Conservation (phyloP, 2,888 invertebrate species). For the Orthonevra nobilis region DNA sequence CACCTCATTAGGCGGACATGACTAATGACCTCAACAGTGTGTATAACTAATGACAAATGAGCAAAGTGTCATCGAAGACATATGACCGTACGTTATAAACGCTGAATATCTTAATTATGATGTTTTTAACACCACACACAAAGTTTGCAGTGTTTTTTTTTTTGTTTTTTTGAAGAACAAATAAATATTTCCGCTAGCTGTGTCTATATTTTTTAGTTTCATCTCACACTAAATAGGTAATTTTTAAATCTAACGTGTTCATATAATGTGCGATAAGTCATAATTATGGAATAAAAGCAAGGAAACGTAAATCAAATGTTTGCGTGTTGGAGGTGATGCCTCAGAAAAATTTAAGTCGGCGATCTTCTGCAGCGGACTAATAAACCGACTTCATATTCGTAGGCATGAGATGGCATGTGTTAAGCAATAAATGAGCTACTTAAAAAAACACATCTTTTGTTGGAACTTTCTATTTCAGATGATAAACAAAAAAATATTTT, state of each 20-base stretch:
- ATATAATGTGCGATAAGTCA: too few species aligned
- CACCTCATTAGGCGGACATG: slow-evolving; percentile 58
- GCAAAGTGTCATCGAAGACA: slow-evolving; percentile 52
- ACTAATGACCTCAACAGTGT: slow-evolving; percentile 51
- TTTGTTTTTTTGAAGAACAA: too few species aligned
- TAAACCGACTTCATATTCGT: too few species aligned
- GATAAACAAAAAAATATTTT: too few species aligned
- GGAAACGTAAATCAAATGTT: not conserved
- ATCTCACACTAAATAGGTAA: not conserved
- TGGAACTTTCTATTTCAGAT: too few species aligned
- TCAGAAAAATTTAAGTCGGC: too few species aligned
- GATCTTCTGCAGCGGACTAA: too few species aligned
- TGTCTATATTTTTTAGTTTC: not conserved
- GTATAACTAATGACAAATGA: slow-evolving; percentile 60
- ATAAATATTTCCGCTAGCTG: slow-evolving; percentile 16
- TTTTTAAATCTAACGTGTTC: too few species aligned
- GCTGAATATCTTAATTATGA: slow-evolving; percentile 53
- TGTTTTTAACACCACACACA: slow-evolving; percentile 18
- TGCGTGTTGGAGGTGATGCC: not conserved
- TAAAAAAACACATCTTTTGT: too few species aligned
- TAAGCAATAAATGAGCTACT: too few species aligned
- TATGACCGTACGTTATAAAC: slow-evolving; percentile 42
- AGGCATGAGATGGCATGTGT: too few species aligned
- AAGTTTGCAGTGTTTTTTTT: slow-evolving; percentile 27
- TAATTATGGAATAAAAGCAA: too few species aligned